phyloP scores from a whole-genome alignment of 2,797 vertebrate species.

The Petrocephalus sullivani region DNA sequence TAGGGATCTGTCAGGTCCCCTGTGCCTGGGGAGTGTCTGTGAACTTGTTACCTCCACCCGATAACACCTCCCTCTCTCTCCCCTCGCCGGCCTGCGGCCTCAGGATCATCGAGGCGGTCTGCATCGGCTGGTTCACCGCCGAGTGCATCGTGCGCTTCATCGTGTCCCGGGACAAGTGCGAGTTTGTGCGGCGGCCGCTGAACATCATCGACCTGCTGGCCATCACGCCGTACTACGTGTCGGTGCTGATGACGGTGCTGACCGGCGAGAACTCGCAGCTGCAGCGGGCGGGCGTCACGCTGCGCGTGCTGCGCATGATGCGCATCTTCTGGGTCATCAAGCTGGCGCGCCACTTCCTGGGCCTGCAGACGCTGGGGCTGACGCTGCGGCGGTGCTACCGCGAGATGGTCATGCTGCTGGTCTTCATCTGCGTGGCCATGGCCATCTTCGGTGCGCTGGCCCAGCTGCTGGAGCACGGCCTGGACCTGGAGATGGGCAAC shows the following conservation, averaged over 20 bases:
- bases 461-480: slow-evolving; percentile 80
- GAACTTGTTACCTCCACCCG: not conserved
- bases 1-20: not conserved
- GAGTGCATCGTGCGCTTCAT: slow-evolving; percentile 85
- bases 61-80: slow-evolving; percentile 21
- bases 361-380: slow-evolving; percentile 81
- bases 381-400: slow-evolving; percentile 82
- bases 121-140: slow-evolving; percentile 89
- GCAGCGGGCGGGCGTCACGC: slow-evolving; percentile 78
- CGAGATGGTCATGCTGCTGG: slow-evolving; percentile 85
- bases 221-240: slow-evolving; percentile 82
- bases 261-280: slow-evolving; percentile 82
- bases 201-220: slow-evolving; percentile 85
- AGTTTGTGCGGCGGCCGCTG: slow-evolving; percentile 80
- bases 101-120: slow-evolving; percentile 89
- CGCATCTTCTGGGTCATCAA: slow-evolving; percentile 89
- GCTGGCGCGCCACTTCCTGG: slow-evolving; percentile 81
- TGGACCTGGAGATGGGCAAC: slow-evolving; percentile 79
- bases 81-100: slow-evolving; percentile 14
- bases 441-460: slow-evolving; percentile 83
- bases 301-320: slow-evolving; percentile 83
- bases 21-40: not conserved
- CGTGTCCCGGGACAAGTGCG: slow-evolving; percentile 81
- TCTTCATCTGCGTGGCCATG: slow-evolving; percentile 86
- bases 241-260: slow-evolving; percentile 78